Base-by-base conservation (phyloP, 1,140 invertebrate genomes). In the Tetramorium simillimum region DNA sequence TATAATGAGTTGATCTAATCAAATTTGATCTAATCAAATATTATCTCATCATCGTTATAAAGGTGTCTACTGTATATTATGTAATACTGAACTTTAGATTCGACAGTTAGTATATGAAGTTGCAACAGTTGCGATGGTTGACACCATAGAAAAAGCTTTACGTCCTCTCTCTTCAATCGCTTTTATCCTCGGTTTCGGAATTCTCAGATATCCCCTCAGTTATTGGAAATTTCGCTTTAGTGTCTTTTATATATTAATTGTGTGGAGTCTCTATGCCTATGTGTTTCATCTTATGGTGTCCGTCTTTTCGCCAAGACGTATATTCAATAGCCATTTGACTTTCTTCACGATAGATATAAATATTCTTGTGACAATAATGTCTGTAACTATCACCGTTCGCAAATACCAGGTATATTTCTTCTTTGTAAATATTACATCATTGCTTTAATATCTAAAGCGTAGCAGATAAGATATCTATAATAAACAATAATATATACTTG, bases 11-110 rank as follows among this genome's bases (percentile, higher is more conserved):
- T 40, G 37, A 72, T 58, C 63, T 70, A 70, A 82, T 82, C 46
- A 82, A 82, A 33, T 40, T 24, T 40, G 37, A 72, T 58, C 63
- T 70, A 70, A 82, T 82, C 46, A 82, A 82, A 33, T 40, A 14
- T 51, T 40, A 43, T 82, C 33, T 21, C 18, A 72, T 46, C 16
- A 82, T 16, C 12, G 5, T 33, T n/a, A 82, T 72, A 24, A 82
- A 72, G 37, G 9, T 70, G 28, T 1, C 37, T 14, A n/a, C 43
- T 58, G 12, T 3, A 72, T 14, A 53, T 16, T 46, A 58, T 28
- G 14, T 21, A 5, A 51, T 14, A 46, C 40, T 82, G 24, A 51
- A 70, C 24, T 70, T 18, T 0, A 5, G 4, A 37, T 28, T 3
- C 14, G 58, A 46, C 33, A 82, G 24, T 82, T 70, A 14, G 51